Conservation (phyloP, 2,797 vertebrate genomes). For the Amblyraja radiata region DNA sequence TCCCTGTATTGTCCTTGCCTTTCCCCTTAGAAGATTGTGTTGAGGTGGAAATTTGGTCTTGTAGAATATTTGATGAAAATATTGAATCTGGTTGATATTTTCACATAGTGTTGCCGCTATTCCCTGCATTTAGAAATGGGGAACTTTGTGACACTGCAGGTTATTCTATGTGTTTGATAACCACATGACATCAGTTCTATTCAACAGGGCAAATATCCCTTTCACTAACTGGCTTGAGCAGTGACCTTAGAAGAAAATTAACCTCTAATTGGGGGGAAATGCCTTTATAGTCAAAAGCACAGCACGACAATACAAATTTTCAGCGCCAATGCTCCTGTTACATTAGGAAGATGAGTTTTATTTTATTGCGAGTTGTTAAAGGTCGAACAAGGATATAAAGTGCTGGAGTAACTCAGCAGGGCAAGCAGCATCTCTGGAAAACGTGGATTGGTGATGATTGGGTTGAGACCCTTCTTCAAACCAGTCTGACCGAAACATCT, state of each 20-base stretch:
- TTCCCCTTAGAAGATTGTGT: background rate
- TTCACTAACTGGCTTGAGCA: background rate
- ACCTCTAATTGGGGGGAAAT: background rate
- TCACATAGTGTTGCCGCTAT: background rate
- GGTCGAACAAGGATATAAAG: too few species aligned
- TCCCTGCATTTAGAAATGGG: background rate
- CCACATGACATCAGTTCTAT: background rate
- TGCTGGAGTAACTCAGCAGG: too few species aligned
- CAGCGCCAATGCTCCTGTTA: background rate
- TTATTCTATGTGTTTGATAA: background rate
- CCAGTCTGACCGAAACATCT: too few species aligned
- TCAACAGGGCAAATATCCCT: background rate
- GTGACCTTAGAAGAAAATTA: background rate
- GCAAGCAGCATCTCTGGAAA: too few species aligned
- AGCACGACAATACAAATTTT: background rate
- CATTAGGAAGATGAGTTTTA: background rate
- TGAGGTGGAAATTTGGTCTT: background rate
- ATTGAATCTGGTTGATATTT: background rate
- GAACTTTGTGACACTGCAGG: background rate
- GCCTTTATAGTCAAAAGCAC: background rate
- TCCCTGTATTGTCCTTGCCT: background rate
- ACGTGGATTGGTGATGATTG: too few species aligned
- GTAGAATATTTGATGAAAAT: background rate
- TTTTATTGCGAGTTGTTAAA: background rate
- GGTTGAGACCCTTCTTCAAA: too few species aligned